Evolutionary conservation across 2,888 invertebrate species (phyloP).

Genomic region (Agrochola lychnidis): DNA sequence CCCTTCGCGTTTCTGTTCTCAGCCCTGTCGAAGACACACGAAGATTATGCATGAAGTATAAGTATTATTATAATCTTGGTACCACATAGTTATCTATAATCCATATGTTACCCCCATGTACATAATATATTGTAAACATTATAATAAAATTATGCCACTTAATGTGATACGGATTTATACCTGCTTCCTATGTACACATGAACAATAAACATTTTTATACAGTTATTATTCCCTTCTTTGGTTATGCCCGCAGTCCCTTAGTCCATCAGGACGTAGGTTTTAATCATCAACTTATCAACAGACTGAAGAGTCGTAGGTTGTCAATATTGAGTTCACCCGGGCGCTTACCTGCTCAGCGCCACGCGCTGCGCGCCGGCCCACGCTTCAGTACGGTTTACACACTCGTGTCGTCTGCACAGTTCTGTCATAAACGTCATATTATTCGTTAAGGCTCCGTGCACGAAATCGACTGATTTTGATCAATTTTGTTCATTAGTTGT

Average conservation of each 20-base stretch:
- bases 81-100: not conserved
- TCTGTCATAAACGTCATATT: too few relatives aligned
- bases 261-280: not conserved
- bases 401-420: too few relatives aligned
- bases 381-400: too few relatives aligned
- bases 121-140: conserved; percentile 23
- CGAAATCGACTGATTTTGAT: too few relatives aligned
- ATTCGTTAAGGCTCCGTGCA: too few relatives aligned
- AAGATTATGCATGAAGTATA: not conserved
- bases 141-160: not conserved
- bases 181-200: conserved; percentile 10
- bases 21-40: not conserved
- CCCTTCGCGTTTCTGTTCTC: not conserved
- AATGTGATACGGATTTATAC: conserved; percentile 26
- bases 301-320: too few relatives aligned
- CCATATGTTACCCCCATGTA: conserved; percentile 11
- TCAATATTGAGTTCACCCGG: too few relatives aligned
- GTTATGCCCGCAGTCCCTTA: not conserved
- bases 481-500: too few relatives aligned
- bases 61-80: conserved; percentile 12
- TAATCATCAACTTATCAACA: not conserved
- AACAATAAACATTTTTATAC: conserved; percentile 21
- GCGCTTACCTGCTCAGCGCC: too few relatives aligned
- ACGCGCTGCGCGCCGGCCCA: too few relatives aligned
- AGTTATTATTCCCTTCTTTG: not conserved